Base-by-base conservation (phyloP, 2,888 invertebrate species). In the Heteromyza rotundicornis region DNA sequence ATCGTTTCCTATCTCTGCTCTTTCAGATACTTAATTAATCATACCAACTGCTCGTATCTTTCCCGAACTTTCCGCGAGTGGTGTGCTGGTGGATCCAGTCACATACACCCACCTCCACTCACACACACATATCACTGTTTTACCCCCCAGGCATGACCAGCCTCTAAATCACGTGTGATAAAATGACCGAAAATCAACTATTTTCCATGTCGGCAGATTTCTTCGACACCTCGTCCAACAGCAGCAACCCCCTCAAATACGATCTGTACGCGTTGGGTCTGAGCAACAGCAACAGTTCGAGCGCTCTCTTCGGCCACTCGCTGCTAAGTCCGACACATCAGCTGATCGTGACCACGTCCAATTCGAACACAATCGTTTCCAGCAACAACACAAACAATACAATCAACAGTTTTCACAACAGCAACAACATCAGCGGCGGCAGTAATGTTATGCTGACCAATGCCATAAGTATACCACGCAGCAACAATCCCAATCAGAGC, bases 131-230 rank as follows among this genome's bases (percentile, higher is more conserved):
- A 40, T 40, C 40, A n/a, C 2, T n/a, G 16, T 40, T 40, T 7
- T 40, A 3, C 14, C 40, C 14, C 40, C 5, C 40, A 40, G 8
- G 3, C 40, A n/a, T 40, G 40, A 27, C 5, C 7, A n/a, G 14
- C 40, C 32, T 32, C 32, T 32, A 8, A 32, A 32, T 12, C 12
- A 5, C 32, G 12, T 32, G 32, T 40, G 10, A 47, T 72, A 77
- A 70, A 68, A 82, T 82, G 82, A 82, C 83, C 74, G 82, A 82
- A 68, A 82, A 83, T 73, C 82, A 82, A 76, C 56, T 82, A 64
- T 82, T 79, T 71, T 72, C 81, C 72, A 80, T 81, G 78, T 80
- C 82, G 73, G 79, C 82, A 67, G 83, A 82, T 72, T 79, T 82
- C 71, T 82, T 82, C 74, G 82, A 82, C 76, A 79, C 74, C 63